Base-by-base conservation (phyloP, 2,888 invertebrate species). In the Pseudolycoriella hygida region DNA sequence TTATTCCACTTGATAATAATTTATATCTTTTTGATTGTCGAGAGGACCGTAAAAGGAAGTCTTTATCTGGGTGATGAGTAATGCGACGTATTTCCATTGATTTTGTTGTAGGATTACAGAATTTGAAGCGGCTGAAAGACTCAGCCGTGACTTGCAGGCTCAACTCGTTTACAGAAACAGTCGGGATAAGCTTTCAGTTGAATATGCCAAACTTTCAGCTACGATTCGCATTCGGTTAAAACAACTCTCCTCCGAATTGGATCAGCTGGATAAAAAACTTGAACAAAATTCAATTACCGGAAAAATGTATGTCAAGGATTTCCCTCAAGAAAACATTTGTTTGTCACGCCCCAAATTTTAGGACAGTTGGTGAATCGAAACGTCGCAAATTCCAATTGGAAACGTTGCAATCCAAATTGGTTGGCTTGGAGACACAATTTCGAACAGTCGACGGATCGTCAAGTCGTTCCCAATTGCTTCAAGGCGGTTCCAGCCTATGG, bases 91-190 rank as follows among this genome's bases (percentile, higher is more conserved):
- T 25, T 25, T 8, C 4, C 8, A 8, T 25, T 8, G 8, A 6
- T 25, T 25, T 8, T 8, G 25, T 25, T 25, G 37, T 49, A 79
- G 79, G 80, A 60, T 76, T 12, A 58, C 68, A 0, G 79, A 80
- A 55, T 71, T 74, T 58, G 77, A 78, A 53, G 71, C 75, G 1
- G 79, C 79, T 53, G 75, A 78, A 53, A 72, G 72, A 48, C 57
- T 79, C 17, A 71, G 70, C 53, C 66, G 74, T 40, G 73, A 76
- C 52, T 73, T 80, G 42, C 72, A 76, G 63, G 72, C 73, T 47
- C 71, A 74, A 54, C 55, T 80, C 8, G 70, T 71, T 1, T 57
- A 67, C 45, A 64, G 79, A 43, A 71, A 74, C 50, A 64, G 66
- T 49, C 67, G 71, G 50, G 58, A 66, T 25, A 68, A 66, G 54